Evolutionary conservation across 1,140 invertebrate species (phyloP).

Genomic region (Latrodectus geometricus): DNA sequence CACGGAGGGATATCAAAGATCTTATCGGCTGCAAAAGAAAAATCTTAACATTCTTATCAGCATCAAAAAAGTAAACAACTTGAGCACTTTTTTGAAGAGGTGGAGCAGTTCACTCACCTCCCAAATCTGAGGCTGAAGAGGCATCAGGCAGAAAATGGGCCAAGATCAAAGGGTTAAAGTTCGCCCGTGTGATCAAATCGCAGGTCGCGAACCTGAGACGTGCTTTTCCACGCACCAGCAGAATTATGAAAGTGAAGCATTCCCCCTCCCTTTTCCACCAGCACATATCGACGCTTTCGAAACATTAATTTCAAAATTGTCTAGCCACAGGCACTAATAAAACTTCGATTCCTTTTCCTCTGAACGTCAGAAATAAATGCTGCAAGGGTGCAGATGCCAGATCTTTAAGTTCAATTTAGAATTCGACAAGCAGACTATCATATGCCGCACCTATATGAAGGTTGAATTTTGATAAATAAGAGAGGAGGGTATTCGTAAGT

Average conservation of each 20-base stretch:
- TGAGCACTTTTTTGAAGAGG: slow-evolving; percentile 6
- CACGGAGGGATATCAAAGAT: no score
- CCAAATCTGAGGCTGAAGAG: not conserved
- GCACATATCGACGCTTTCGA: not conserved
- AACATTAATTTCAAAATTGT: not conserved
- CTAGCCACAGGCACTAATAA: not conserved
- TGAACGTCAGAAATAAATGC: not conserved
- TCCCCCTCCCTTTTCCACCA: not conserved
- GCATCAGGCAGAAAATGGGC: not conserved
- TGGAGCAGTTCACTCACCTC: slow-evolving; percentile 7
- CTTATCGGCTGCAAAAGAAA: not conserved
- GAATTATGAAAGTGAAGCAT: not conserved
- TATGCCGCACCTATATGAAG: slow-evolving; percentile 4
- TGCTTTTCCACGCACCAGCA: not conserved
- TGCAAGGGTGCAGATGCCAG: not conserved
- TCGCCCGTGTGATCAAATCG: slow-evolving; percentile 11
- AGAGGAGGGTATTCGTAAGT: not conserved
- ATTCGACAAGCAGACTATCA: not conserved
- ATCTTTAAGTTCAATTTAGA: not conserved
- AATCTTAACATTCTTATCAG: not conserved
- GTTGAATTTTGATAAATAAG: not conserved
- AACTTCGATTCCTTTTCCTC: not conserved
- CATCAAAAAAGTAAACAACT: not conserved
- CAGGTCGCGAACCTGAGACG: not conserved
- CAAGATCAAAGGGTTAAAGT: slow-evolving; percentile 30